Base-by-base conservation (phyloP, 2,113 vertebrate species). In the Xyliphius kryptos region DNA sequence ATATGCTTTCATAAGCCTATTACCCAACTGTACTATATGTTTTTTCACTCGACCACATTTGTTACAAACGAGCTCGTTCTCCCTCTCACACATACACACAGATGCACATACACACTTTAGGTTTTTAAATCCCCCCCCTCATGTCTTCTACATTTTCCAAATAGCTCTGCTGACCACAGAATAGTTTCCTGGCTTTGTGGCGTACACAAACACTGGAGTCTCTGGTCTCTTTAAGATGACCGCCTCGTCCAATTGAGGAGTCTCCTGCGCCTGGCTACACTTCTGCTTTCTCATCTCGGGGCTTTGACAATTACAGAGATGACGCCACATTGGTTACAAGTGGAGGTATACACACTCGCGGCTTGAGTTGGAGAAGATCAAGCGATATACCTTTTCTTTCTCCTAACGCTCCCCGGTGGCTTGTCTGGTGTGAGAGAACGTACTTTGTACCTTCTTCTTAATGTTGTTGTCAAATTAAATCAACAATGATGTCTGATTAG, bases 151-250 rank as follows among this genome's bases (percentile, higher is more conserved):
- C 83, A 87, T 88, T 81, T 84, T 86, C 82, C 56, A 78, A 85
- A 88, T 88, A 83, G 74, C 75, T 85, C 74, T 68, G 69, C 70
- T 38, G 51, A 83, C 85, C 86, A 83, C 86, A 85, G 65, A 85
- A 86, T 80, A 79, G 77, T 81, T 86, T 79, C 82, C 81, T 81
- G 79, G 76, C 81, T 82, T 77, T 84, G 84, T 76, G 84, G 86
- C 77, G 22, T 68, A 78, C 62, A 59, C 50, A 67, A 71, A 70
- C 66, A 78, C 70, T 70, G 69, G 72, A 82, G 79, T 74, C 79
- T 81, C 76, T 81, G 70, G 60, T 46, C 63, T 66, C 67, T 75
- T 62, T 68, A 66, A 67, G 66, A 77, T 70, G 63, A 66, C 67
- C 47, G 64, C 58, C 49, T 56, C 56, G 65, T 68, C 40, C 36